A percentile compares a stretch with the other conserved stretches of the same genome.
These are phyloP conservation scores for Pogonocichla stellata DNA, from an alignment of 2,113 vertebrate genomes.

Conservation along the genomic window DNA sequence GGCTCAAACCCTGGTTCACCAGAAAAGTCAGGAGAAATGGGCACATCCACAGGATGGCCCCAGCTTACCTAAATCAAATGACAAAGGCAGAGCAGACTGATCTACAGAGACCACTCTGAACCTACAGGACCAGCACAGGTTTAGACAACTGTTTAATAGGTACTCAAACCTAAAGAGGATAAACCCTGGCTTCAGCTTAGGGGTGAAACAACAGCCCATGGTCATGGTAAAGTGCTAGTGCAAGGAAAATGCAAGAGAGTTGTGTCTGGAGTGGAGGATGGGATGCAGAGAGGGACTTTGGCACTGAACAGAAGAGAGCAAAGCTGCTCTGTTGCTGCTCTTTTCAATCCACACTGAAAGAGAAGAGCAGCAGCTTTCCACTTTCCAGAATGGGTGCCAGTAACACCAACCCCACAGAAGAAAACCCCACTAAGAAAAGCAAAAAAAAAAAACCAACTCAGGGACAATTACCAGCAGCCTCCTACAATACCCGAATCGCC, in stretches of 20 bases:
- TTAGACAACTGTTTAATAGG: neutral
- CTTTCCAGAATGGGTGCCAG: neutral
- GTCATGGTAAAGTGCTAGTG: neutral
- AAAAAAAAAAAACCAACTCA: neutral
- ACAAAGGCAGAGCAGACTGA: neutral
- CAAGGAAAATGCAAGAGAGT: neutral
- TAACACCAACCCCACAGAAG: neutral
- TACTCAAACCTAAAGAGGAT: neutral
- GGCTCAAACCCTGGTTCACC: neutral
- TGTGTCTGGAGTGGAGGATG: neutral
- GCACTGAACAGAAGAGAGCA: neutral
- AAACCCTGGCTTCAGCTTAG: neutral
- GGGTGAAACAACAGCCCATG: neutral
- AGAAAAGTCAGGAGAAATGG: neutral
- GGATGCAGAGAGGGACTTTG: neutral
- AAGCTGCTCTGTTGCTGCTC: neutral
- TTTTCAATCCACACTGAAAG: neutral
- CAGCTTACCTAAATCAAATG: neutral
- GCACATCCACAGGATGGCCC: neutral
- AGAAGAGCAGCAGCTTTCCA: neutral
- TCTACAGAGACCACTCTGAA: neutral
- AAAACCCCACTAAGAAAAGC: neutral
- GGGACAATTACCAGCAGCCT: slow-evolving; percentile 85
- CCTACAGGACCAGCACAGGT: neutral
- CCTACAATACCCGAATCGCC: slow-evolving; percentile 93